phyloP scores from a whole-genome alignment of 2,113 vertebrate genomes.

The Melospiza georgiana region DNA sequence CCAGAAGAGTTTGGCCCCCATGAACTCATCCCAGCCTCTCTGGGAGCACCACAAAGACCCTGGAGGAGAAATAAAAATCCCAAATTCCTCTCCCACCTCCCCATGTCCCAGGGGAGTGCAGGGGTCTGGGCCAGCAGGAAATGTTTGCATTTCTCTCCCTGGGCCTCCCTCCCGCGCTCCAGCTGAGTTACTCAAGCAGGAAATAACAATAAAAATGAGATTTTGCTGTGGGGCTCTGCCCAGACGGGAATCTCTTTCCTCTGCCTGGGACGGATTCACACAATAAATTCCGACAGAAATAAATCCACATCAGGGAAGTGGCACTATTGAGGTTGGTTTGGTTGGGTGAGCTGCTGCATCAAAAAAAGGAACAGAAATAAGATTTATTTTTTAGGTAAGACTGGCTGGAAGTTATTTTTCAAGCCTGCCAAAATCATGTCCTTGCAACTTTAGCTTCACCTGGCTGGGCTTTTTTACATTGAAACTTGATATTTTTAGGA shows the following conservation, averaged over 20 bases:
- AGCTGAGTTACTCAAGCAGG: not conserved
- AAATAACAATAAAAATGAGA: conserved; percentile 23
- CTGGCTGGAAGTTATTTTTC: not conserved
- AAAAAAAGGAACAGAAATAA: not conserved
- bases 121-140: not conserved
- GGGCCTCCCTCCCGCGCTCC: not conserved
- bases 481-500: not conserved
- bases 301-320: not conserved
- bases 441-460: not conserved
- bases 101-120: not conserved
- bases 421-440: not conserved
- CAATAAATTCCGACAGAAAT: not conserved
- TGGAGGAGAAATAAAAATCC: not conserved
- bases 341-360: not conserved
- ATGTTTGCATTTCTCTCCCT: not conserved
- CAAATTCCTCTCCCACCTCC: not conserved
- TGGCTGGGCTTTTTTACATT: not conserved
- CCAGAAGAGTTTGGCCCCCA: no score
- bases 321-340: not conserved
- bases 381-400: not conserved
- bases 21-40: no score
- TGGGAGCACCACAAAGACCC: not conserved
- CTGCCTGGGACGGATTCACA: not conserved
- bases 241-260: not conserved
- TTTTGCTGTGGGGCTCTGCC: not conserved